Conservation (phyloP, 37 sponge, comb jelly and placozoan species). For the Hexactinellida sp. region DNA sequence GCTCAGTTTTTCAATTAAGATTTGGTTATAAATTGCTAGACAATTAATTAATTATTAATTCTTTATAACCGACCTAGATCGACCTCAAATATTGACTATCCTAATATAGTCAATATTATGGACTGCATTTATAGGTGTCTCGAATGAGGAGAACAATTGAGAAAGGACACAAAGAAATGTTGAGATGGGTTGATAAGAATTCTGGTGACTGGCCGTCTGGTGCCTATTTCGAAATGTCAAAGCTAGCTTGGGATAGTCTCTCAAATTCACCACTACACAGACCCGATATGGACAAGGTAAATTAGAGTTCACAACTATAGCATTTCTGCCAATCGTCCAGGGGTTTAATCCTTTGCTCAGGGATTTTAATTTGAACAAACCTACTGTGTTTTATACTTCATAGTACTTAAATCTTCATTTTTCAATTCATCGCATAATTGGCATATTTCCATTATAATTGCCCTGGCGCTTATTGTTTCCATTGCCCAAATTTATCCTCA, state of each 20-base stretch:
- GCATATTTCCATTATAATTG: too few species aligned
- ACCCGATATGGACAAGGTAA: conserved; percentile 34
- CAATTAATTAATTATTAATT: background rate
- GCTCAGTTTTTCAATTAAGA: too few species aligned
- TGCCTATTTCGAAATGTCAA: conserved; percentile 35
- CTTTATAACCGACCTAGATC: background rate
- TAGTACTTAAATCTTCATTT: too few species aligned
- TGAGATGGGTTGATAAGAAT: conserved; percentile 40
- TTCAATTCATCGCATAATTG: too few species aligned
- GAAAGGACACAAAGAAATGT: conserved; percentile 19
- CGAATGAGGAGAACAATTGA: conserved; percentile 23
- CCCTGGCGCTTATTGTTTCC: too few species aligned
- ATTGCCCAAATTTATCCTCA: too few species aligned
- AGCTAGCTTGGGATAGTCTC: conserved; percentile 38
- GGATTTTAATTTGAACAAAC: background rate
- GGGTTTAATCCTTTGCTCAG: background rate
- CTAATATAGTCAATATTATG: background rate
- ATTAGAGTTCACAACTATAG: too few species aligned
- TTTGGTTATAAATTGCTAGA: too few species aligned
- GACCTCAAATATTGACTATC: background rate
- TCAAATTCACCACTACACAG: conserved; percentile 24
- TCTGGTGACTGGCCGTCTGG: conserved; percentile 62
- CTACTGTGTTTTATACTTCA: too few species aligned
- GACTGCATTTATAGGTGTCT: background rate
- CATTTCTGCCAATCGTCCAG: too few species aligned